Base-by-base conservation (phyloP, 1,140 invertebrate genomes). In the Pentalonia nigronervosa region DNA sequence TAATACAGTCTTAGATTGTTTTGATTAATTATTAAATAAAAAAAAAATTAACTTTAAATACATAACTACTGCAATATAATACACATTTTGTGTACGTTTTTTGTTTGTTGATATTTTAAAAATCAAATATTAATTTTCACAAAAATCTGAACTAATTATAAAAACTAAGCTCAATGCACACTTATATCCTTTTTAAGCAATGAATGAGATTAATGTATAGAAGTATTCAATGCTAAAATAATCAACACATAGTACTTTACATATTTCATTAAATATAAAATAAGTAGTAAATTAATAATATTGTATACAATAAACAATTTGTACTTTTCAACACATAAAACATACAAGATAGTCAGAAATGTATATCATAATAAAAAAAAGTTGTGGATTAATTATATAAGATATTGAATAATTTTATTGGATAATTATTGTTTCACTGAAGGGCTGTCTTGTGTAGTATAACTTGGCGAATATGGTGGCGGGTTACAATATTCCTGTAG, bases 401-500 rank as follows among this genome's bases (percentile, higher is more conserved):
- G 30, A 45, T 34, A 60, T 67, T 53, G 50, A 45, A 67, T 47
- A 67, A 67, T 67, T 34, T 48, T n/a, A 87, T 2, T 30, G 21
- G 11, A 14, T 41, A 45, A 25, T 90, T 67, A 90, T 41, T 90
- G 53, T 90, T 90, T 90, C 7, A 41, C 14, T n/a, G 53, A 60
- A 67, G 36, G 1, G 4, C 89, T 25, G 47, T 90, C 89, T n/a
- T 41, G 53, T 14, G 45, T 90, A 41, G 30, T 90, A 41, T 67
- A 90, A 67, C 20, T 48, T n/a, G 89, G 89, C 0, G 89, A 90
- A 90, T 90, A 90, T 8, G 89, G 89, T 20, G 89, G 89, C 8
- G 89, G 89, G 25, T 90, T 90, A 60, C 53, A 67, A 23, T 90
- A 90, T n/a, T 90, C 89, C 14, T 90, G 89, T 30, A 56, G 34